A percentile compares a stretch with the other conserved stretches of the same genome.
These are phyloP conservation scores for Caenorhabditis becei DNA, from an alignment of 2,888 invertebrate genomes.

Conservation along the genomic window DNA sequence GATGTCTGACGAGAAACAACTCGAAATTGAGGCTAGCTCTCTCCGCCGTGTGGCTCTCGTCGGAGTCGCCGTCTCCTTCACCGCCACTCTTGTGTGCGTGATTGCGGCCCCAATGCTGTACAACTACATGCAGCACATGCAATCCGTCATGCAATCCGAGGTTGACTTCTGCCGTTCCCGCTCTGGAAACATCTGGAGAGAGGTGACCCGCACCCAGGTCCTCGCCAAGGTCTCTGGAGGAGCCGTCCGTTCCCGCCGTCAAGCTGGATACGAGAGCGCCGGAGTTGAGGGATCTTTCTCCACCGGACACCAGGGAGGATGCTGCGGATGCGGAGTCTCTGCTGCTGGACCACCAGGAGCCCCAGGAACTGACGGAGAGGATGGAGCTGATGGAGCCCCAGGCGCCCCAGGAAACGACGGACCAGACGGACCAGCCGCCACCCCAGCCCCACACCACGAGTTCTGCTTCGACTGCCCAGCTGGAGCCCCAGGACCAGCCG, in stretches of 20 bases:
- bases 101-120: constrained; percentile 78
- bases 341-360: constrained; percentile 70
- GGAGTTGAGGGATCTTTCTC: constrained; percentile 62
- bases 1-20: constrained; percentile 74
- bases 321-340: constrained; percentile 74
- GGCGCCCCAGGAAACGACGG: constrained; percentile 75
- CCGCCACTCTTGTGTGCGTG: constrained; percentile 75
- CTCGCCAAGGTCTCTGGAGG: constrained; percentile 72
- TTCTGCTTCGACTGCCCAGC: constrained; percentile 75
- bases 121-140: constrained; percentile 80
- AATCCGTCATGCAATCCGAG: constrained; percentile 76
- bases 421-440: constrained; percentile 75
- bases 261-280: constrained; percentile 70
- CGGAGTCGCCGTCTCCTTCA: constrained; percentile 75
- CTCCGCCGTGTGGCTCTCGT: constrained; percentile 76
- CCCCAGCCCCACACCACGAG: constrained; percentile 71
- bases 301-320: constrained; percentile 62
- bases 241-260: constrained; percentile 66
- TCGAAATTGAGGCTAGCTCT: constrained; percentile 73
- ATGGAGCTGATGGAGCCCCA: constrained; percentile 71
- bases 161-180: constrained; percentile 77
- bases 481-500: constrained; percentile 73
- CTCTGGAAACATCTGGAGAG: constrained; percentile 76
- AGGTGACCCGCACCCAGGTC: constrained; percentile 76
- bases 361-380: constrained; percentile 69